Base-by-base conservation (phyloP, 2,113 vertebrate species). In the Eulemur rufifrons region DNA sequence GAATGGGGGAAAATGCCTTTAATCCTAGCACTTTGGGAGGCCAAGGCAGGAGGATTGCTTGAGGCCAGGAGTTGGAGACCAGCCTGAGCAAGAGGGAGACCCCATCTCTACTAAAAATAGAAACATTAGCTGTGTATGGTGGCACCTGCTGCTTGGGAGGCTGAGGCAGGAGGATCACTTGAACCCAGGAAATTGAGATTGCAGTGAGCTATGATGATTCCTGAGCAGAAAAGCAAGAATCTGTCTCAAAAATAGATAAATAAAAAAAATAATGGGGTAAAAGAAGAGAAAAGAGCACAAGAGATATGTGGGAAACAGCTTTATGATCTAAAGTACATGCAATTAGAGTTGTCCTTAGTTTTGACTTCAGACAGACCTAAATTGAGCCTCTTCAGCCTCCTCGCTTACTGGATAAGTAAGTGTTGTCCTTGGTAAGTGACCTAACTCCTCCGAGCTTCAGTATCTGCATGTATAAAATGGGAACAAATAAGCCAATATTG, bases 1-100 rank as follows among this genome's bases (percentile, higher is more conserved):
- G 3, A 74, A 21, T 3, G 1, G 0, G 23, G 9, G 1, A 29
- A 29, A 56, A 27, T 13, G 25, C 61, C 61, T 63, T 27, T 63
- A 29, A 63, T 29, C 61, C 61, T 29, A 63, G 59, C 25, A 63
- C 25, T 63, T 29, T 27, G 61, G 27, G 61, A 29, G 27, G 61
- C 27, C 10, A 3, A 63, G 27, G 61, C 4, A 29, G 61, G 25
- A 63, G 25, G 61, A 63, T 63, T 63, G 25, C 61, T 63, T 27
- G 25, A 29, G 61, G 25, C 27, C 25, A 63, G 27, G 61, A 63
- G 59, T 27, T 63, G 10, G 23, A 63, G 25, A 27, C 25, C 59
- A 63, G 59, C 59, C 59, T 63, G 59, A 10, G 5, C 61, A 63
- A 63, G 25, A 63, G 27, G 4, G 10, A 63, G 10, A 63, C 1